Evolutionary conservation across 2,113 vertebrate species (phyloP), one percentile per base, ranked within the genome.

Genomic region (Carassius carassius): DNA sequence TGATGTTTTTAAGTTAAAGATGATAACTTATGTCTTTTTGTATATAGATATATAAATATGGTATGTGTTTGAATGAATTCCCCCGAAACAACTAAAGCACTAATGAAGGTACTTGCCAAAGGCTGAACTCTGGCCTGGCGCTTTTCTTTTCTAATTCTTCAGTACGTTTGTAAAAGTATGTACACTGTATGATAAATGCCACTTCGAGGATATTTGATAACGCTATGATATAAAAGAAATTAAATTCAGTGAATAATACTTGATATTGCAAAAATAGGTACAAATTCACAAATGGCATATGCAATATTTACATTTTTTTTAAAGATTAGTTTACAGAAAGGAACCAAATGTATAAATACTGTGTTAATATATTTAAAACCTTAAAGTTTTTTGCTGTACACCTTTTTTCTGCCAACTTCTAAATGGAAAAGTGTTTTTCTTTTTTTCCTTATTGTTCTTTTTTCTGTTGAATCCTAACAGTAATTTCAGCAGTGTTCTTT

Each of bases 291-390:
- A 94, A 95, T 94, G 95, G 96, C 96, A 96, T 97, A 99, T 99
- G 97, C 97, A 99, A 98, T 97, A 98, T 96, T 96, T 96, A 97
- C 94, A 95, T 95, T 94, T 95, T 96, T 37, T 95, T 88, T 87
- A 90, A 93, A 74, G 72, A 94, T 97, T 97, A 97, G 96, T 99
- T 99, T 98, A 98, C 97, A 97, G 95, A 96, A 95, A 94, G 90
- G 93, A 97, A 99, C 97, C 97, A 98, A 98, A 98, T 96, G 95
- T 97, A 95, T 96, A 97, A 96, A 96, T 94, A 95, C 84, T 92
- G 91, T 94, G 91, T 94, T 94, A 90, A 95, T 96, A 96, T 97
- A 97, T 95, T 95, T 95, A 95, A 96, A 95, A 92, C 88, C 94
- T 93, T 93, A 95, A 93, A 81, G 92, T 96, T 95, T 95, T 96